A percentile compares a stretch with the other conserved stretches of the same genome.
Conservation (phyloP, 2,888 invertebrate genomes). For the Phengaris alcon region DNA sequence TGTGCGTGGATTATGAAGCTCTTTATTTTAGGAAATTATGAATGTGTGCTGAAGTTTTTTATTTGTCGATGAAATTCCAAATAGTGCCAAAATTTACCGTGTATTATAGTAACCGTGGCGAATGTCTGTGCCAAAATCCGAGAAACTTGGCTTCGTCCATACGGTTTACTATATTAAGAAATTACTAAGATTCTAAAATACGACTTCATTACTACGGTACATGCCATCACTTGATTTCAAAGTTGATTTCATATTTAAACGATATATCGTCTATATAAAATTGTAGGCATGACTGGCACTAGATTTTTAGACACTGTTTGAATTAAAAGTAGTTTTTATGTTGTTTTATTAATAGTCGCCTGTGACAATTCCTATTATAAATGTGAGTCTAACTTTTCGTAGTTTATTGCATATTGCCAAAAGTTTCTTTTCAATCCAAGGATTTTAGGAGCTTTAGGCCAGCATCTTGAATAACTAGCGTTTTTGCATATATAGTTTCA, state of each 20-base stretch:
- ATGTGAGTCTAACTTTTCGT: background rate
- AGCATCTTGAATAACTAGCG: background rate
- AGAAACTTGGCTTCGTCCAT: constrained; percentile 10
- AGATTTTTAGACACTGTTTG: background rate
- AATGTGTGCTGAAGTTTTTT: background rate
- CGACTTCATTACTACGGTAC: background rate
- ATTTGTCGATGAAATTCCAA: background rate
- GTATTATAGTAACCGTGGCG: background rate
- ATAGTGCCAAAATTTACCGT: background rate
- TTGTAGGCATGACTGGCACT: background rate
- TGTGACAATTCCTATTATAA: background rate
- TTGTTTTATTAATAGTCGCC: background rate
- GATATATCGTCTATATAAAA: background rate
- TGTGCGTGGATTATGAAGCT: constrained; percentile 27
- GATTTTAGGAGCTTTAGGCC: background rate
- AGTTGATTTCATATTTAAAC: background rate
- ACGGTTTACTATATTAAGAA: constrained; percentile 20
- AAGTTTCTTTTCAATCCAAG: background rate
- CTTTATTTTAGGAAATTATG: constrained; percentile 10
- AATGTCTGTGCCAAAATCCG: background rate
- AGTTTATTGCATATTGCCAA: background rate
- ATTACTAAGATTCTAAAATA: constrained; percentile 7
- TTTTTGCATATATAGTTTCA: background rate
- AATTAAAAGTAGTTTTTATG: background rate
- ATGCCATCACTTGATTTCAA: background rate